Evolutionary conservation across 2,888 invertebrate species (phyloP), one percentile per base, ranked within the genome.

Genomic region (Epinotia bilunana): DNA sequence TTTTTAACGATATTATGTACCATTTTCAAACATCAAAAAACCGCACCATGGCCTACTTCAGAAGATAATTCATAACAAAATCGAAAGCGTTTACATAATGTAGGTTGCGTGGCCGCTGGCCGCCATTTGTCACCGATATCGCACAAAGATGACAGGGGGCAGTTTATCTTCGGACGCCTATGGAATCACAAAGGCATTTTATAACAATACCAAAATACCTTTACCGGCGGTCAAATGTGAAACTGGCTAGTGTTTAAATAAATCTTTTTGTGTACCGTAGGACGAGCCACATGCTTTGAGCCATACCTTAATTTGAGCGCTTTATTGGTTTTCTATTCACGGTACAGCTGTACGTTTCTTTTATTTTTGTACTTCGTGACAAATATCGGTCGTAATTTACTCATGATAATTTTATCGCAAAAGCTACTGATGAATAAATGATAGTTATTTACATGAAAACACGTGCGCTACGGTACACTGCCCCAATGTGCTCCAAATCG

Each of bases 51-150:
- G 13, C 49, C 58, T 49, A 53, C 46, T 16, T 33, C 18, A 20
- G 13, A 12, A 49, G 49, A n/a, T 46, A 55, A 62, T 61, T 57
- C 69, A 64, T 74, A 62, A 69, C 46, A 74, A 74, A 74, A 74
- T 60, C 70, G 74, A 64, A 74, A 74, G 74, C 28, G 57, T 69
- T 69, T 74, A 70, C 74, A 64, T 69, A 63, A 74, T 74, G 70
- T 58, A 64, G 63, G 64, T 70, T 74, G 64, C 70, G 74, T 65
- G 71, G 64, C 64, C 53, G 64, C 70, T 65, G 71, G 64, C 64
- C 53, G 64, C 70, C 70, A 74, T 74, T 70, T 71, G 70, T 74
- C 74, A 74, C 64, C 60, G 70, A 71, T 65, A 74, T 71, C 60
- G 64, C 60, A 71, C 46, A 71, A 71, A 65, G 74, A 65, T 53